Conservation (phyloP, 1,140 invertebrate species). For the Drosophila pruinosa region DNA sequence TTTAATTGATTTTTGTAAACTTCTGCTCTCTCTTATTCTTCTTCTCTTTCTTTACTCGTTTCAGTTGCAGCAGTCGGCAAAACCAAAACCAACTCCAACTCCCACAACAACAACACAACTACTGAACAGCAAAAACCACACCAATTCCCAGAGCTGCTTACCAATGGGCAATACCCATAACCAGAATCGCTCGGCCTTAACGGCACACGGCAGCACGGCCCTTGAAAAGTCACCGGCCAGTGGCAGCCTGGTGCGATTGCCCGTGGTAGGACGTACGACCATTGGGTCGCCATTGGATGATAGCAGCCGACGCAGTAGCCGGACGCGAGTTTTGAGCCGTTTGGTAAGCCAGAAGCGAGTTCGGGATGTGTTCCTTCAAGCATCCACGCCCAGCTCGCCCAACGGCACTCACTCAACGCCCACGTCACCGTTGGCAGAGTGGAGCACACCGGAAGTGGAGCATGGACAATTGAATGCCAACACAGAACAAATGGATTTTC, state of each 20-base stretch:
- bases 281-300: too few species aligned
- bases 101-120: too few species aligned
- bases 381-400: conserved; percentile 26
- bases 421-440: conserved; percentile 30
- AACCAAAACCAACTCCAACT: background rate
- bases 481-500: conserved; percentile 79
- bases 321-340: conserved; percentile 61
- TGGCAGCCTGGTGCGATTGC: conserved; percentile 47
- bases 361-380: conserved; percentile 51
- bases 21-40: conserved; percentile 30
- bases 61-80: background rate
- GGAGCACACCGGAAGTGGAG: conserved; percentile 46
- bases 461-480: conserved; percentile 71
- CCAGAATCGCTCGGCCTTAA: conserved; percentile 40
- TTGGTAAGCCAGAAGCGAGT: conserved; percentile 67
- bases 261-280: conserved; percentile 1
- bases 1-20: conserved; percentile 81
- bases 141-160: background rate
- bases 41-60: background rate
- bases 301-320: conserved; percentile 39
- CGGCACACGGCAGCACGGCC: conserved; percentile 13
- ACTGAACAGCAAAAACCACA: too few species aligned
- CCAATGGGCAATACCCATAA: conserved; percentile 58
- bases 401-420: conserved; percentile 5
- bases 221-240: conserved; percentile 54